Base-by-base conservation (phyloP, 2,888 invertebrate genomes). In the Drosophila kanekoi region DNA sequence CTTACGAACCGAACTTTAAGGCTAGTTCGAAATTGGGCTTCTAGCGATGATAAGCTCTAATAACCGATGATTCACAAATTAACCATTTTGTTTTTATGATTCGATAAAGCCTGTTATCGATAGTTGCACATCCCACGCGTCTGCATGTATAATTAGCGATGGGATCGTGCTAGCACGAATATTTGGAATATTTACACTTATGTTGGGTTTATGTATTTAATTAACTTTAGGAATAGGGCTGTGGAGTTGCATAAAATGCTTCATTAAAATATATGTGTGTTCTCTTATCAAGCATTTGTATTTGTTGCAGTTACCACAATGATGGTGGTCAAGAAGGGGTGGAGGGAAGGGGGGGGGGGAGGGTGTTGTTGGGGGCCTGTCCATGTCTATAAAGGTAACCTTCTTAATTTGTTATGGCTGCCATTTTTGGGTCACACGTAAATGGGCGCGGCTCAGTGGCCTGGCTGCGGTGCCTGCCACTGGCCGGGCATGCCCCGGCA, bases 371-470 rank as follows among this genome's bases (percentile, higher is more conserved):
- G 23, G 8, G 28, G 2, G 28, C 38, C 51, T 23, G 51, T 28
- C 40, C 54, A 43, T 76, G 74, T 78, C 79, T 73, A 68, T 76
- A 64, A 69, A 78, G 74, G 74, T 76, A 86, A 88, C 84, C 84
- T 88, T 84, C 87, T 87, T 84, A 84, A 84, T 88, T 88, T 84
- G 84, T 84, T 88, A 80, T 83, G 81, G 81, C 79, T 86, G 76
- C 78, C 81, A 83, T 80, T 86, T 88, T 73, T 68, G 43, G 67
- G 67, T 65, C 79, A 64, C 60, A 85, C 67, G 70, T 66, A 79
- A 76, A 87, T 76, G 73, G 68, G 67, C 63, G 73, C 57, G 69
- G 73, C 76, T 40, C 45, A 23, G 61, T 61, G 74, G 73, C 56
- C 48, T 51, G 51, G 51, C 51, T 37, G 49, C 23, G 37, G 28